Conservation (phyloP, 2,888 invertebrate genomes). For the Idaea biselata region DNA sequence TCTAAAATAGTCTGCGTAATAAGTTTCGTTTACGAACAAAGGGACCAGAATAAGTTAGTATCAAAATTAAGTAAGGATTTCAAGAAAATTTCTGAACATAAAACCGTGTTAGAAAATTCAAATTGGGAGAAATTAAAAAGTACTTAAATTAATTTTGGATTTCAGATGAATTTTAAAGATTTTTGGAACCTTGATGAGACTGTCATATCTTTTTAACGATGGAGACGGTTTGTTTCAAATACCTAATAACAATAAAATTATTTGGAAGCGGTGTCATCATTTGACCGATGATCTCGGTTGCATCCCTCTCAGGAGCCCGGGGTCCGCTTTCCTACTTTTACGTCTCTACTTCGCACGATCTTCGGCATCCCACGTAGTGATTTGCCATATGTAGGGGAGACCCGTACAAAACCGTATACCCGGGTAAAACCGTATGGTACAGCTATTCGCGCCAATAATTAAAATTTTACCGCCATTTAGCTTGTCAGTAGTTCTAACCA, state of each 20-base stretch:
- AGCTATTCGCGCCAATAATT: no score
- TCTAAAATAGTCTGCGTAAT: constrained; percentile 53
- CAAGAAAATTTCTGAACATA: constrained; percentile 52
- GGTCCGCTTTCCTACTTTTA: no score
- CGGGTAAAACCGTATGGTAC: no score
- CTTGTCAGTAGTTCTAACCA: no score
- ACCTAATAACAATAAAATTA: neutral
- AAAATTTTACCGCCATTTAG: no score
- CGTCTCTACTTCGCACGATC: no score
- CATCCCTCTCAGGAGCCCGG: no score
- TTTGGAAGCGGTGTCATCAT: no score
- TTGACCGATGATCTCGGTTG: no score
- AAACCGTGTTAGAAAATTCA: constrained; percentile 42
- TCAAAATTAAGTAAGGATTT: constrained; percentile 55
- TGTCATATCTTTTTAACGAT: neutral
- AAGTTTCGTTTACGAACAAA: constrained; percentile 61
- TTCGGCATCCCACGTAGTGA: no score
- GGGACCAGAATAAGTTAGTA: constrained; percentile 38
- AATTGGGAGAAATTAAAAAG: constrained; percentile 25
- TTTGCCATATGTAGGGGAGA: no score
- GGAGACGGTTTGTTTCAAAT: neutral
- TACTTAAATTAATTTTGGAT: constrained; percentile 27
- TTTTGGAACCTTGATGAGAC: neutral
- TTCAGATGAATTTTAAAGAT: constrained; percentile 23
- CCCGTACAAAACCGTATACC: no score